phyloP scores from a whole-genome alignment of 2,888 invertebrate species.

The Blomia tropicalis region DNA sequence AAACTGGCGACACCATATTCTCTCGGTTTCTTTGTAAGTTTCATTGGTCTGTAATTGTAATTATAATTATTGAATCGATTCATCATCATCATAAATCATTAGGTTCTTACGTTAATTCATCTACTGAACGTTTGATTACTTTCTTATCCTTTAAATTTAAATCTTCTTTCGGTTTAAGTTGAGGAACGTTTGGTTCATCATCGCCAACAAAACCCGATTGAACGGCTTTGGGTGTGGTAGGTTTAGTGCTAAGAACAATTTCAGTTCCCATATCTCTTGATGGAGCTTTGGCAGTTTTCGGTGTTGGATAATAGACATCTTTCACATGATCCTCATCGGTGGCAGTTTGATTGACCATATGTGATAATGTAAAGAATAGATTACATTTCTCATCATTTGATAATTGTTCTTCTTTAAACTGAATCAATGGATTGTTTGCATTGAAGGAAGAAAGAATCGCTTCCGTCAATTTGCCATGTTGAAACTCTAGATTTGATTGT shows the following conservation, averaged over 20 bases:
- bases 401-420: slow-evolving; percentile 25
- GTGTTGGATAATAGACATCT: neutral
- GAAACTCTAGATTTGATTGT: neutral
- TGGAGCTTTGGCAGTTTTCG: neutral
- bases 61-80: no score
- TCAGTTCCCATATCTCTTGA: neutral
- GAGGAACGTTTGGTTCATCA: neutral
- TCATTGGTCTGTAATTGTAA: no score
- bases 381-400: slow-evolving; percentile 29
- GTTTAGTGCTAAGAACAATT: neutral
- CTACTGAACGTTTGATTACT: neutral
- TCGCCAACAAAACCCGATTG: slow-evolving; percentile 3
- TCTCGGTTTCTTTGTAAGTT: slow-evolving; percentile 18
- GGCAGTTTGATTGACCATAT: slow-evolving; percentile 26
- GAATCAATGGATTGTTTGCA: neutral
- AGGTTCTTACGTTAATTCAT: no score
- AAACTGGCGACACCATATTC: slow-evolving; percentile 29
- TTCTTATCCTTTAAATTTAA: neutral
- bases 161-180: neutral
- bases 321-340: slow-evolving; percentile 3
- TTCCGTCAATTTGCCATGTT: slow-evolving; percentile 13
- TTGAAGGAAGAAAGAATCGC: neutral
- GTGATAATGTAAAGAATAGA: slow-evolving; percentile 28
- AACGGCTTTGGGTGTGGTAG: neutral
- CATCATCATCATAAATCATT: no score